Evolutionary conservation across 2,888 invertebrate species (phyloP), one percentile per base, ranked within the genome.

Genomic region (Mesorhabditis spiculigera): DNA sequence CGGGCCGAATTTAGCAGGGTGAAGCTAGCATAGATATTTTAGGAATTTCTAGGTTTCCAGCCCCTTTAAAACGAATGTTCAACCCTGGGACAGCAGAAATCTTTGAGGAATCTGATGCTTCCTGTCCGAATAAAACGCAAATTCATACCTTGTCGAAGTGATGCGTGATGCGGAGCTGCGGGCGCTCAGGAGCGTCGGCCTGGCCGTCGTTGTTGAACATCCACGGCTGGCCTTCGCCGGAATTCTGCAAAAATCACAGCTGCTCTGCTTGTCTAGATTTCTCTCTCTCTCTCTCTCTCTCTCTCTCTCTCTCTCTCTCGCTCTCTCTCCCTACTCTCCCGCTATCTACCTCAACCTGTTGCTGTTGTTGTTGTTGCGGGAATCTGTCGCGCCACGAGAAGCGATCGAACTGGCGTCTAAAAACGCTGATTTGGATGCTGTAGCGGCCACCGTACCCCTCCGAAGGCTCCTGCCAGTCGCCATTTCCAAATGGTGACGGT

Each of bases 401-500:
- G n/a, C 58, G 58, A 50, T 50, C 58, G 58, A 50, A 50, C n/a
- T 50, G 58, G n/a, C 58, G 58, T n/a, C 58, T 50, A 50, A 50
- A 50, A 13, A 13, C 28, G 28, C 28, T 28, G 3, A 28, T 28
- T 28, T 28, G 1, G 28, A 28, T 28, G 28, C 28, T 28, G 3
- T 28, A 28, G 28, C 28, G 28, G 28, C 28, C 28, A 28, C 28
- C 28, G 28, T 28, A 28, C 28, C 28, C 28, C 28, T 28, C 58
- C 58, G 8, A 10, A n/a, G 8, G 8, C n/a, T 50, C 10, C 3
- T 50, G 58, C 10, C 8, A 50, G n/a, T 50, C 58, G 58, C 8
- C 58, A 13, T 10, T 10, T 13, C 58, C 58, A 50, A 50, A 50
- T 50, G 58, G 58, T 50, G 58, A 72, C 63, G 78, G 78, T 68